Conservation (phyloP, 1,140 invertebrate genomes). For the Drosophila bocki region DNA sequence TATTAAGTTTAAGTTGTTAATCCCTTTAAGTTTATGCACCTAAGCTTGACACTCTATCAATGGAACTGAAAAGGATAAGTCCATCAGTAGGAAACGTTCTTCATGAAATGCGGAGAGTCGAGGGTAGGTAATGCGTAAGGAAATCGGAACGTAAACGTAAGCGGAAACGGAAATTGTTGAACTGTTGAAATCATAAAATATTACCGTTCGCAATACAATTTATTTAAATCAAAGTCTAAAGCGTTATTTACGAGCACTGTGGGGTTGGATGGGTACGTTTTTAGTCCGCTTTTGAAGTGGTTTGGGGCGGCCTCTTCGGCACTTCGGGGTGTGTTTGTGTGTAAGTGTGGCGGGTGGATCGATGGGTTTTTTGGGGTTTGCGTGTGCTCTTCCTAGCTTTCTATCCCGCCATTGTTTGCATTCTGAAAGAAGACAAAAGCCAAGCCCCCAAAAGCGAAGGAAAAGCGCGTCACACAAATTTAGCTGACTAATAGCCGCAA, state of each 20-base stretch:
- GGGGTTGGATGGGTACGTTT: constrained; percentile 40
- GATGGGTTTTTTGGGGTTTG: constrained; percentile 30
- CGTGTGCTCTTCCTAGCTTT: constrained; percentile 58
- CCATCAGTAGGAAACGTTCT: constrained; percentile 7
- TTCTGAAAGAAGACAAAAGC: constrained; percentile 79
- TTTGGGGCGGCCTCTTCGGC: neutral
- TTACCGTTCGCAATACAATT: constrained; percentile 79
- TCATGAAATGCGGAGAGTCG: constrained; percentile 12
- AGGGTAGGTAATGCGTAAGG: constrained; percentile 26
- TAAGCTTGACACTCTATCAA: constrained; percentile 59
- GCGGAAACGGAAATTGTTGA: constrained; percentile 48
- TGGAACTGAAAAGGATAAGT: constrained; percentile 20
- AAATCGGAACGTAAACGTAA: constrained; percentile 49
- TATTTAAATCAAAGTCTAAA: constrained; percentile 84
- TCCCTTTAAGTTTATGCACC: constrained; percentile 56
- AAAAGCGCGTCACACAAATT: constrained; percentile 73
- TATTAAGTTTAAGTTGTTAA: constrained; percentile 20
- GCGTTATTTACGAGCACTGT: constrained; percentile 77
- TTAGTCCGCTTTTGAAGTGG: constrained; percentile 7
- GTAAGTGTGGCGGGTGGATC: constrained; percentile 18
- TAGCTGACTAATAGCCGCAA: constrained; percentile 71
- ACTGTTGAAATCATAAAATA: constrained; percentile 81
- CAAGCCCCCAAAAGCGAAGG: constrained; percentile 74
- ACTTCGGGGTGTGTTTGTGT: neutral
- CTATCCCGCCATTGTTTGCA: constrained; percentile 70